Percentiles rank a stretch among this genome's conserved stretches.
These are phyloP conservation scores for Limosa lapponica DNA, from an alignment of 2,797 vertebrate genomes.

Conservation along the genomic window DNA sequence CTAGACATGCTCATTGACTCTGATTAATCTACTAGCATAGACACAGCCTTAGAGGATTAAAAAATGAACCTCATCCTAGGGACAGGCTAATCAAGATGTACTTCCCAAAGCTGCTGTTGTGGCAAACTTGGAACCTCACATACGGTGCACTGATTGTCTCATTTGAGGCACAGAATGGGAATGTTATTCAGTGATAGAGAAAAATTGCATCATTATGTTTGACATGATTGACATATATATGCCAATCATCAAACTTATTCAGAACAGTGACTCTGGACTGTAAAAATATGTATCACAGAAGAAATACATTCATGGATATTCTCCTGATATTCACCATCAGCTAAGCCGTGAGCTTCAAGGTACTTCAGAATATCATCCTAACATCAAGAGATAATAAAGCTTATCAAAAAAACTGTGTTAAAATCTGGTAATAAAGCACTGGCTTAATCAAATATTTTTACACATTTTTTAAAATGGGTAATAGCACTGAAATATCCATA, in stretches of 20 bases:
- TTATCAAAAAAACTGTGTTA: not conserved
- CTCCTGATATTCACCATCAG: not conserved
- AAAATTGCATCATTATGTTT: not conserved
- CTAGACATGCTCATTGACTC: not conserved
- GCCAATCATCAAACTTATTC: not conserved
- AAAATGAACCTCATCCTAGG: not conserved
- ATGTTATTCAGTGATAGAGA: not conserved
- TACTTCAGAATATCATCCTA: not conserved
- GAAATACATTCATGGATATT: not conserved
- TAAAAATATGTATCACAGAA: not conserved
- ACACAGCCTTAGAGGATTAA: not conserved
- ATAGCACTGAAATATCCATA: not conserved
- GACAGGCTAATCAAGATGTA: not conserved
- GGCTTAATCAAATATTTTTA: not conserved
- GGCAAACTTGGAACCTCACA: not conserved
- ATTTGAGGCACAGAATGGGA: not conserved
- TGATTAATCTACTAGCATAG: not conserved
- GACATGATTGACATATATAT: not conserved
- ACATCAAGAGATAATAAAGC: not conserved
- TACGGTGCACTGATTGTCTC: not conserved
- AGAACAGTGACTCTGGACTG: not conserved
- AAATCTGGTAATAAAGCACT: not conserved
- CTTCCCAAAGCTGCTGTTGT: not conserved
- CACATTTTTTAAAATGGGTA: not conserved
- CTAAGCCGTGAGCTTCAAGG: not conserved